These are phyloP conservation scores for Penelope pileata DNA, from an alignment of 2,113 vertebrate species.

Conservation along the genomic window DNA sequence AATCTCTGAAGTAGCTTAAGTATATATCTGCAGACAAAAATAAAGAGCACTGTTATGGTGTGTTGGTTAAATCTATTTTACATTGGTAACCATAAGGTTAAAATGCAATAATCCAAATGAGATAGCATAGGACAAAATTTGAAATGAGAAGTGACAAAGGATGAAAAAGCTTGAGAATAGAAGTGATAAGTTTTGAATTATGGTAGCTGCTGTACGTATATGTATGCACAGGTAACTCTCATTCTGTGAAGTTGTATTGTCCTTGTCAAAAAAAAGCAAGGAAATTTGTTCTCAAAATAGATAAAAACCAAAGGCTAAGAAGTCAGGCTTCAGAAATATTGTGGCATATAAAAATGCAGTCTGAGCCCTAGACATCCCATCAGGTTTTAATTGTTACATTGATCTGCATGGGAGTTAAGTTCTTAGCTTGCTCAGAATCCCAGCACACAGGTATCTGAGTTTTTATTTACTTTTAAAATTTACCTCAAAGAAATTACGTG, in stretches of 20 bases:
- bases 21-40: neutral
- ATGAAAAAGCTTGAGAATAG: neutral
- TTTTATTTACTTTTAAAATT: neutral
- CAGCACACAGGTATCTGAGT: no score
- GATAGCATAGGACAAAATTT: neutral
- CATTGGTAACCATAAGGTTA: neutral
- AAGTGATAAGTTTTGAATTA: neutral
- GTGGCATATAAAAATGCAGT: neutral
- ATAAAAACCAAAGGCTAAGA: neutral
- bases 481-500: accelerated
- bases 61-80: neutral
- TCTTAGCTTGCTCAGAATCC: neutral
- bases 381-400: neutral
- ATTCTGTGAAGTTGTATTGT: neutral
- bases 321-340: neutral
- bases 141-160: neutral
- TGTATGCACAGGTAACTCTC: neutral
- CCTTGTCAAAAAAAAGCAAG: neutral
- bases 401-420: neutral
- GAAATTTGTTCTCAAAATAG: neutral
- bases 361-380: neutral
- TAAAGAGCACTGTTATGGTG: neutral
- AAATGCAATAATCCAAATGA: neutral
- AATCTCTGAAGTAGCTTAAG: neutral
- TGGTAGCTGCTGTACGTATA: neutral